Base-by-base conservation (phyloP, 2,113 vertebrate species). In the Pachypanchax playfairii region DNA sequence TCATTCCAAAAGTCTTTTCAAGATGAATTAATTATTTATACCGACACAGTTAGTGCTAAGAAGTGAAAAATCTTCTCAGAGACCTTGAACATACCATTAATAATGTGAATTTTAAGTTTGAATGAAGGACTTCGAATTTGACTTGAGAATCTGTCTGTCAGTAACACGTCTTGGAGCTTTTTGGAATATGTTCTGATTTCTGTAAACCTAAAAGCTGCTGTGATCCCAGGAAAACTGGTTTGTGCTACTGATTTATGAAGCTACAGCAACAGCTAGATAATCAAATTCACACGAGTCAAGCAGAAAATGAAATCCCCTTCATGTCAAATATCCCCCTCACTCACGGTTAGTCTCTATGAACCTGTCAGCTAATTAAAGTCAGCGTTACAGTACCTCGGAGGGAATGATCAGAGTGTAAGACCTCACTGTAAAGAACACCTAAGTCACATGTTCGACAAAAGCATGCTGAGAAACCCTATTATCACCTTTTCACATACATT, bases 1-100 rank as follows among this genome's bases (percentile, higher is more conserved):
- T 63, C 52, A 72, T 62, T 75, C 44, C 17, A 33, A 55, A 72
- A 77, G 74, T 36, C 65, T 61, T 77, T 70, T 49, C 17, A 65
- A 78, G 62, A 35, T 62, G 5, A 67, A 66, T 66, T 67, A 65
- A 64, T 69, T 62, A 68, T 81, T 77, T 44, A 70, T 55, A 36
- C 73, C 53, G 67, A 65, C 55, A 56, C 24, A 44, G 33, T 24
- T 54, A 69, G 54, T 50, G 60, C 74, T 65, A 63, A 68, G n/a
- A 39, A 47, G 25, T 24, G 57, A 50, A 43, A 47, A 20, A 15
- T 46, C 24, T 74, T 38, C 33, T 63, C 13, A 9, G n/a, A 77
- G 68, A 75, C 60, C 61, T 63, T 48, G 11, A 59, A 56, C 2
- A 8, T 60, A 24, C 14, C 20, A 20, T 65, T 79, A 44, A 39